These are phyloP conservation scores for Pterostichus madidus DNA, from an alignment of 2,888 invertebrate genomes.

Conservation along the genomic window DNA sequence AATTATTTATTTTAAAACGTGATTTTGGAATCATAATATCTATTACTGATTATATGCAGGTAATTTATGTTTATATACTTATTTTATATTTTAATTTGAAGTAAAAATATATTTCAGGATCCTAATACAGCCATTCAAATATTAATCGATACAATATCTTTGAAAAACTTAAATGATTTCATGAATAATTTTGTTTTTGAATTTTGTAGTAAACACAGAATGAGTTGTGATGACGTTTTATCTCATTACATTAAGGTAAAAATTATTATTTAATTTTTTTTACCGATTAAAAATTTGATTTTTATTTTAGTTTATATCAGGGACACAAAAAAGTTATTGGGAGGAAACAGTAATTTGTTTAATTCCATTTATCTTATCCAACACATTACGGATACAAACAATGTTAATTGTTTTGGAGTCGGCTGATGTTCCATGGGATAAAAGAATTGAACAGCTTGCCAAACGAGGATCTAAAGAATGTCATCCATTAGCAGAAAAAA, in stretches of 20 bases:
- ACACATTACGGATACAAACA: constrained; percentile 70
- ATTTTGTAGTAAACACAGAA: constrained; percentile 75
- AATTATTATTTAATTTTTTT: constrained; percentile 19
- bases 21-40: constrained; percentile 47
- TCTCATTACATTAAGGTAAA: constrained; percentile 76
- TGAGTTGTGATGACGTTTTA: constrained; percentile 76
- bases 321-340: constrained; percentile 70
- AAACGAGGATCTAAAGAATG: constrained; percentile 70
- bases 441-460: constrained; percentile 71
- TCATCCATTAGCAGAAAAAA: constrained; percentile 74
- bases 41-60: constrained; percentile 51
- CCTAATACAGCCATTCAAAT: constrained; percentile 70
- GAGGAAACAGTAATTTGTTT: constrained; percentile 73
- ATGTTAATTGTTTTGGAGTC: constrained; percentile 71
- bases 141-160: constrained; percentile 70
- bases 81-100: neutral
- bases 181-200: constrained; percentile 75
- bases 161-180: constrained; percentile 69
- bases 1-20: constrained; percentile 36
- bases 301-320: constrained; percentile 35
- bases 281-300: neutral
- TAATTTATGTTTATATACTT: constrained; percentile 5
- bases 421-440: constrained; percentile 73
- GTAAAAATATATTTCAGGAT: constrained; percentile 69
- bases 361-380: constrained; percentile 76